Conservation (phyloP, 2,113 vertebrate genomes). For the Malurus cyaneus region DNA sequence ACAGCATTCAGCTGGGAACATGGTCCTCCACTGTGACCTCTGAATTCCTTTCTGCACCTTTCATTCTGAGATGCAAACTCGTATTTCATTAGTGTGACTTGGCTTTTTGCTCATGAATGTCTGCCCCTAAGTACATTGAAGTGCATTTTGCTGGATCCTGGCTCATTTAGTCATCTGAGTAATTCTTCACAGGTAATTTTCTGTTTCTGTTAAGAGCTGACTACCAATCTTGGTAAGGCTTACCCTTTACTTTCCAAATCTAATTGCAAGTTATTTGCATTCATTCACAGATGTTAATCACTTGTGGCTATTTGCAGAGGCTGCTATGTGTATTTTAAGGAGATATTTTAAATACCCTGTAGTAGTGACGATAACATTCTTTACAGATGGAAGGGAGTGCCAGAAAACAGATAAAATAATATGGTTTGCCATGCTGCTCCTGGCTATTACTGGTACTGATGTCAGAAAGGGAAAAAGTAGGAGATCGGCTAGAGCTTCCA, state of each 20-base stretch:
- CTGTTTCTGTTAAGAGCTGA: neutral
- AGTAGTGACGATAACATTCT: neutral
- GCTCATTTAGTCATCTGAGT: neutral
- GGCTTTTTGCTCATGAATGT: neutral
- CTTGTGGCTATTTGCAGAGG: neutral
- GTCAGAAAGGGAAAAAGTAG: neutral
- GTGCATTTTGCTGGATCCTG: neutral
- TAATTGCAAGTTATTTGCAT: neutral
- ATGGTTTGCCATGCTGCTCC: rapidly evolving
- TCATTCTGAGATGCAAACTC: neutral
- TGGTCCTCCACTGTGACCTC: neutral
- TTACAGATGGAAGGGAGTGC: neutral
- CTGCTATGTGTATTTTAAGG: neutral
- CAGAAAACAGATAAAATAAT: neutral
- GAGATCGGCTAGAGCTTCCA: neutral
- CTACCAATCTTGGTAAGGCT: neutral
- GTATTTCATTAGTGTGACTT: neutral
- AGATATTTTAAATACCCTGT: neutral
- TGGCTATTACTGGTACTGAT: neutral
- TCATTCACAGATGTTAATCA: neutral
- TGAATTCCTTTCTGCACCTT: neutral
- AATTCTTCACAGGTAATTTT: neutral
- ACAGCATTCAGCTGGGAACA: neutral
- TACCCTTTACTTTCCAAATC: neutral
- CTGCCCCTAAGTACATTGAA: neutral